Percentiles rank a stretch among this genome's conserved stretches.
Evolutionary conservation across 2,113 vertebrate species (phyloP).

Genomic region (Tamias sibiricus): DNA sequence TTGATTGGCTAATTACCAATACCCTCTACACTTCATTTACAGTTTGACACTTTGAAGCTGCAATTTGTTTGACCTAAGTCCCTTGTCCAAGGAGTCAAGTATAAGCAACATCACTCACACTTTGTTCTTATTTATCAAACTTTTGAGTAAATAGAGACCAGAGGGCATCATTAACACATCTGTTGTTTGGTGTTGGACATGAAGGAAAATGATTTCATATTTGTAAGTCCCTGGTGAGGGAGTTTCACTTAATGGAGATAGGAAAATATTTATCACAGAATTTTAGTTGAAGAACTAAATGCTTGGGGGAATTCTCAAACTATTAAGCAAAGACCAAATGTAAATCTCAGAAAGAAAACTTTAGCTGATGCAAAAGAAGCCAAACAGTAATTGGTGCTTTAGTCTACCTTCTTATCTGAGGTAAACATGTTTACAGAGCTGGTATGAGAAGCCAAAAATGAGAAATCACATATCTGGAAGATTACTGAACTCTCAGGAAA

Average conservation of each 20-base stretch:
- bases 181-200: background rate
- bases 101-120: background rate
- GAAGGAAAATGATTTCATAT: conserved; percentile 14
- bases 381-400: background rate
- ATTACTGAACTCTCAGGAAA: background rate
- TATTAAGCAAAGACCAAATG: conserved; percentile 68
- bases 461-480: background rate
- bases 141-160: conserved; percentile 65
- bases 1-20: conserved; percentile 79
- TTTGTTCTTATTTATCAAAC: conserved; percentile 65
- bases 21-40: conserved; percentile 68
- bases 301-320: conserved; percentile 62
- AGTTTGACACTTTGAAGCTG: conserved; percentile 51
- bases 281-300: conserved; percentile 62
- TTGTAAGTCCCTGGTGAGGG: conserved; percentile 11
- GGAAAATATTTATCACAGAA: conserved; percentile 71
- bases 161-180: conserved; percentile 74
- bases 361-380: conserved; percentile 72
- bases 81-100: background rate
- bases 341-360: conserved; percentile 51
- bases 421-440: background rate
- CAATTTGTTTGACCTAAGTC: background rate
- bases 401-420: background rate
- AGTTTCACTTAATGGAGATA: conserved; percentile 8
- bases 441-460: background rate